Conservation (phyloP, 2,797 vertebrate species). For the Eleutherodactylus coqui region DNA sequence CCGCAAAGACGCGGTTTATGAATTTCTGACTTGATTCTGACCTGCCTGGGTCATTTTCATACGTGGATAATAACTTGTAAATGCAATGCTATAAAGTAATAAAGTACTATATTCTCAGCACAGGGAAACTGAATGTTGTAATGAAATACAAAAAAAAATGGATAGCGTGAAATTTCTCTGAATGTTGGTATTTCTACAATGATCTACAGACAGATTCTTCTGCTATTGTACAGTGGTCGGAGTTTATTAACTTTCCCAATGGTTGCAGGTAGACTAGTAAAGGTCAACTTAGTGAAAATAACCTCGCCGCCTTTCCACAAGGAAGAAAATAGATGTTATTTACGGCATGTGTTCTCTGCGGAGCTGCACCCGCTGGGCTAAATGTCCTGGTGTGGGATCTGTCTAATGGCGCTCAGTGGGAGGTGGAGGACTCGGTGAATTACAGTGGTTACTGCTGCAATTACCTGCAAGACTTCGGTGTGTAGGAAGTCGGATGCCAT, state of each 20-base stretch:
- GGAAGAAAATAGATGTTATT: constrained; percentile 27
- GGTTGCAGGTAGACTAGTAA: neutral
- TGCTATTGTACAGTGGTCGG: neutral
- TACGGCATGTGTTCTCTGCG: neutral
- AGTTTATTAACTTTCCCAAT: neutral
- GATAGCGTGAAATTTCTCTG: neutral
- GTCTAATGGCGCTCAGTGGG: constrained; percentile 48
- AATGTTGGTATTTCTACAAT: neutral
- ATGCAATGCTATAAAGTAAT: too few relatives aligned
- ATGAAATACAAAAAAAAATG: too few relatives aligned
- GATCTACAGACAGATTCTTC: neutral
- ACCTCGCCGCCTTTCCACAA: neutral
- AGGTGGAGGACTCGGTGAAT: constrained; percentile 49
- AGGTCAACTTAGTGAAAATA: neutral
- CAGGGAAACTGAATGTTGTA: too few relatives aligned
- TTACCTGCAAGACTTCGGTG: constrained; percentile 30
- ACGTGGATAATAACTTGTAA: too few relatives aligned
- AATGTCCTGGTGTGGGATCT: constrained; percentile 25
- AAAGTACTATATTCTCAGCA: too few relatives aligned
- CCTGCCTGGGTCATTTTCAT: too few relatives aligned
- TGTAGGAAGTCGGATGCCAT: constrained; percentile 2
- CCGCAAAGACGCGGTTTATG: too few relatives aligned
- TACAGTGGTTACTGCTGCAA: constrained; percentile 43
- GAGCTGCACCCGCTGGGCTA: constrained; percentile 35
- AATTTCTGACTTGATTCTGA: too few relatives aligned